Conservation (phyloP, 2,113 vertebrate genomes). For the Planiliza haematocheilus region DNA sequence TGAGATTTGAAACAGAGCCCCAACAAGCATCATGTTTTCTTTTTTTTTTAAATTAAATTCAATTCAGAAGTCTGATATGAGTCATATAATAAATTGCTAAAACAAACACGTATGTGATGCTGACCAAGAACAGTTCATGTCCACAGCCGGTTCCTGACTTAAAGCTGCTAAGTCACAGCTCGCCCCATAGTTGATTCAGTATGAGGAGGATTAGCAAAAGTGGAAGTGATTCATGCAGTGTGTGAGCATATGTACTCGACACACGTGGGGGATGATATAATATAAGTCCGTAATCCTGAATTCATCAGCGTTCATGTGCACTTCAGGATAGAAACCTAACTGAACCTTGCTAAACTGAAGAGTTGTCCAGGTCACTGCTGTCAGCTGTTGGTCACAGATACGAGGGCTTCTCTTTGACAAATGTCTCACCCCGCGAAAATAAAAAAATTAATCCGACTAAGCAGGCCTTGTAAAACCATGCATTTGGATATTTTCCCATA, state of each 20-base stretch:
- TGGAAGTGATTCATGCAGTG: slow-evolving; percentile 28
- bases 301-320: background rate
- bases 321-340: background rate
- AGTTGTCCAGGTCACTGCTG: background rate
- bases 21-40: too few relatives aligned
- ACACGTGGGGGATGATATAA: background rate
- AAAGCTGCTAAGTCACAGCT: slow-evolving; percentile 46
- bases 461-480: accelerated
- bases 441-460: background rate
- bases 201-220: slow-evolving; percentile 19
- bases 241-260: slow-evolving; percentile 33
- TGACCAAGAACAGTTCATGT: slow-evolving; percentile 12
- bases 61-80: background rate
- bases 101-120: background rate
- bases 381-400: background rate
- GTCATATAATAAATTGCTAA: background rate
- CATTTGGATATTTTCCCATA: background rate
- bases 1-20: too few relatives aligned
- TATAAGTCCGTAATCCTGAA: background rate
- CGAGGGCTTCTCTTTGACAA: too few relatives aligned
- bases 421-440: too few relatives aligned
- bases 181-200: slow-evolving; percentile 13
- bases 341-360: background rate
- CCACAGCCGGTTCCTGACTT: slow-evolving; percentile 36
- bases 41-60: too few relatives aligned